phyloP scores from a whole-genome alignment of 2,888 invertebrate species.

The Trachelus troglodyta region DNA sequence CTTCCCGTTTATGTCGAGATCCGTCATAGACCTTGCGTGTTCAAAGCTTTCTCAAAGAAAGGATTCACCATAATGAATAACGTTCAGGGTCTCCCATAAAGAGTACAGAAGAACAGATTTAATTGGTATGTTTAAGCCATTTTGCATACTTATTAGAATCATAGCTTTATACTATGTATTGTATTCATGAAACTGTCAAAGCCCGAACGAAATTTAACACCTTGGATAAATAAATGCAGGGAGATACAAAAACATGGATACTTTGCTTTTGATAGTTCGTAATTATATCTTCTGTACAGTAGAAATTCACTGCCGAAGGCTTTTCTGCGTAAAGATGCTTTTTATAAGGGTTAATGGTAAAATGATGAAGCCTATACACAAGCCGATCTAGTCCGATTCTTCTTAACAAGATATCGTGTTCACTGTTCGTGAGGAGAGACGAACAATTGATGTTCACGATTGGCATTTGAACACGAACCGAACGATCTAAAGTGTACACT shows the following conservation, averaged over 20 bases:
- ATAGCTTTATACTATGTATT: neutral
- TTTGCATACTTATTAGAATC: slow-evolving; percentile 18
- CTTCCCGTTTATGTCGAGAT: neutral
- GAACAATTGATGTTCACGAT: neutral
- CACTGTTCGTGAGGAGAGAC: neutral
- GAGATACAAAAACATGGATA: neutral
- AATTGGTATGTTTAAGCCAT: slow-evolving; percentile 28
- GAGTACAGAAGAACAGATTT: slow-evolving; percentile 30
- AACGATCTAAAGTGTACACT: neutral
- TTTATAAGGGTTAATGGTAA: neutral
- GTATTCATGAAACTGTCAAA: neutral
- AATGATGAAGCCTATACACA: neutral
- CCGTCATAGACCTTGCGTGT: slow-evolving; percentile 1
- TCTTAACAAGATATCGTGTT: neutral
- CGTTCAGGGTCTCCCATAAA: neutral
- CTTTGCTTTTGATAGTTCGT: neutral
- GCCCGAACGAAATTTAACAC: neutral
- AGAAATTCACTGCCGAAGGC: neutral
- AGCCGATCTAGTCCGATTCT: neutral
- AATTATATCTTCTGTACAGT: neutral
- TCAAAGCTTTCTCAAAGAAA: slow-evolving; percentile 7
- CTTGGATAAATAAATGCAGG: neutral
- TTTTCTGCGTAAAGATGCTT: neutral
- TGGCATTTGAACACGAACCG: neutral
- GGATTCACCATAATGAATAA: slow-evolving; percentile 12